Percentiles rank a stretch among this genome's conserved stretches.
These are phyloP conservation scores for Eleginops maclovinus DNA, from an alignment of 2,113 vertebrate species.

Conservation along the genomic window DNA sequence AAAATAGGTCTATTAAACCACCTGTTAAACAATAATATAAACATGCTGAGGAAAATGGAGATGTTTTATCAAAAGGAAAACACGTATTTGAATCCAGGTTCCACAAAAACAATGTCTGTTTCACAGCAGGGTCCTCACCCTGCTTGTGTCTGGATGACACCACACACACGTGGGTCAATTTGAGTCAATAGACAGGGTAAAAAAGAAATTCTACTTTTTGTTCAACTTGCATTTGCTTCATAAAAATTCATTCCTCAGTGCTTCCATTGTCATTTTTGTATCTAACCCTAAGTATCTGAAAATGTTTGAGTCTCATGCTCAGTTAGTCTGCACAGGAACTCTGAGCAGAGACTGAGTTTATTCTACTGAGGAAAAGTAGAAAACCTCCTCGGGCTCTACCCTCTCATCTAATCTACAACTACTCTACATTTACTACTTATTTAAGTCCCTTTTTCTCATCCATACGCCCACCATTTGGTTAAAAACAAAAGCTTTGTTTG, in stretches of 20 bases:
- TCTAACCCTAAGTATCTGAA: slow-evolving; percentile 60
- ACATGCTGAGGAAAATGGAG: slow-evolving; percentile 21
- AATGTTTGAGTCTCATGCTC: slow-evolving; percentile 37
- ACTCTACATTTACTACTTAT: slow-evolving; percentile 65
- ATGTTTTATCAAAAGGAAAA: slow-evolving; percentile 15
- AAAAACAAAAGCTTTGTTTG: slow-evolving; percentile 73
- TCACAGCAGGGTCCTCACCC: slow-evolving; percentile 41
- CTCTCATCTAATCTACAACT: slow-evolving; percentile 54
- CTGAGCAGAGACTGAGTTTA: slow-evolving; percentile 26
- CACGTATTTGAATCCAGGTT: slow-evolving; percentile 31
- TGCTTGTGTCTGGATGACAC: slow-evolving; percentile 25
- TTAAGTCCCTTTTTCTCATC: slow-evolving; percentile 82
- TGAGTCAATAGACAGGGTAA: slow-evolving; percentile 29
- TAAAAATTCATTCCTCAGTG: slow-evolving; percentile 49
- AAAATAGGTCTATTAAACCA: slow-evolving; percentile 2
- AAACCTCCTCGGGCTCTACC: slow-evolving; percentile 20
- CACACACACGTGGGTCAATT: slow-evolving; percentile 13
- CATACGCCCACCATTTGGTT: slow-evolving; percentile 79
- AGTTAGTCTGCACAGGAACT: slow-evolving; percentile 33
- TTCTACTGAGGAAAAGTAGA: slow-evolving; percentile 31
- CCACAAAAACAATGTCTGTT: slow-evolving; percentile 13
- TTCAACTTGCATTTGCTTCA: slow-evolving; percentile 41
- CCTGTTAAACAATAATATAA: slow-evolving; percentile 26
- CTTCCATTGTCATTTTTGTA: slow-evolving; percentile 37
- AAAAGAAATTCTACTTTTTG: slow-evolving; percentile 35